Evolutionary conservation across 2,888 invertebrate genomes (phyloP), one percentile per base, ranked within the genome.

Genomic region (Dicranocentrus wangi): DNA sequence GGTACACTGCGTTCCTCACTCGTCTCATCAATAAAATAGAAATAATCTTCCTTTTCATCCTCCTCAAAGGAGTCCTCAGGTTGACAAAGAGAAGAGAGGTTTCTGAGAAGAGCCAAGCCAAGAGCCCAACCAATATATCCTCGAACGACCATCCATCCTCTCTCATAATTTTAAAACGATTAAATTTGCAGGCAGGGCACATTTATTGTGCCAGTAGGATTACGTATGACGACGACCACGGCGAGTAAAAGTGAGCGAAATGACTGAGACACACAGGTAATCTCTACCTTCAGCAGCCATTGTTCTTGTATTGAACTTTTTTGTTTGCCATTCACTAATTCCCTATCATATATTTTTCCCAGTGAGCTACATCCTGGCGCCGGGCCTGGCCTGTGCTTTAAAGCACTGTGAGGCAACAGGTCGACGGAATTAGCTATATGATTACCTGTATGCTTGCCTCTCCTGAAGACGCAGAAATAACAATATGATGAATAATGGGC

Each of bases 191-290:
- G 55, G 55, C 23, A 25, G 55, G 55, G 55, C 25, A 55, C 55
- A 25, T 5, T 47, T 55, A 55, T 10, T 55, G 23, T 55, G 55
- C 25, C 55, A 55, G 55, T 55, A 19, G 32, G 3, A 32, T 32
- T 32, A 7, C 3, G 3, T 32, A 32, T n/a, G n/a, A n/a, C n/a
- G n/a, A n/a, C n/a, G n/a, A 47, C 19, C 25, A 55, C 51, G 8
- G 25, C 55, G 13, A 55, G 55, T 55, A 55, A 55, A 55, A 55
- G 25, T 55, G 25, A 25, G 25, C 55, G n/a, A 55, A 55, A 55
- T 55, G 8, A 2, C 25, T 55, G 13, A 13, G 25, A 23, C 55
- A 25, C 55, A 55, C 55, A 19, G 23, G 25, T n/a, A n/a, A n/a
- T n/a, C n/a, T n/a, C n/a, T n/a, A 51, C 19, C 19, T 19, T 23